Evolutionary conservation across 1,140 invertebrate genomes (phyloP), one percentile per base, ranked within the genome.

Genomic region (Macrocentrus cingulum): DNA sequence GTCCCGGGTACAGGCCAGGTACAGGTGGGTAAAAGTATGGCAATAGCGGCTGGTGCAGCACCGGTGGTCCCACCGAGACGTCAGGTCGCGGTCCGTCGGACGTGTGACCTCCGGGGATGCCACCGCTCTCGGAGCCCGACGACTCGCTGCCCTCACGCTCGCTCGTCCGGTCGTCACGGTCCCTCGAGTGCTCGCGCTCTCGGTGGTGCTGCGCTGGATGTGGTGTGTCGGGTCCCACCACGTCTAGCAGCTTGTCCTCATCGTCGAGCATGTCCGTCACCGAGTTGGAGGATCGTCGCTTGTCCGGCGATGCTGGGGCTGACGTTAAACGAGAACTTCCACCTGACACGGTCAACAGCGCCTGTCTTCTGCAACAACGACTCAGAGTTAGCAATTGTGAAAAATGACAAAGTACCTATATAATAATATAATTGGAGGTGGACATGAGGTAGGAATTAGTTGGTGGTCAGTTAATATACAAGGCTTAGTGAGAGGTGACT

Each of bases 21-120:
- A 80, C 75, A n/a, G 88, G 89, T 0, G 89, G 89, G 72, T 94
- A 94, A 11, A 95, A 84, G 81, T 94, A 95, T 53, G 92, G 92
- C 62, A 95, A 80, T 45, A 94, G 81, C 11, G 90, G 90, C 8
- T 91, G 91, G 68, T 94, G 91, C 8, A 93, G 87, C 2, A 63
- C 61, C 6, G 92, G 91, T 15, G 91, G 91, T 7, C 92, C 92
- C 2, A 94, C 87, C 4, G 89, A 91, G 18, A 94, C 91, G 77
- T 93, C 92, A 1, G 91, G 90, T 37, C 89, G 85, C 1, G 91
- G 90, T 0, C 83, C 81, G 45, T 85, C 84, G 1, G 83, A 81
- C 5, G 85, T 85, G 61, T 56, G 82, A 68, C 66, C 84, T 20
- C 66, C 64, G 83, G 77, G 70, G 83, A 66, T 66, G 15, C 80